These are phyloP conservation scores for Oncopodura yosiiana DNA, from an alignment of 1,140 invertebrate species.

Conservation along the genomic window DNA sequence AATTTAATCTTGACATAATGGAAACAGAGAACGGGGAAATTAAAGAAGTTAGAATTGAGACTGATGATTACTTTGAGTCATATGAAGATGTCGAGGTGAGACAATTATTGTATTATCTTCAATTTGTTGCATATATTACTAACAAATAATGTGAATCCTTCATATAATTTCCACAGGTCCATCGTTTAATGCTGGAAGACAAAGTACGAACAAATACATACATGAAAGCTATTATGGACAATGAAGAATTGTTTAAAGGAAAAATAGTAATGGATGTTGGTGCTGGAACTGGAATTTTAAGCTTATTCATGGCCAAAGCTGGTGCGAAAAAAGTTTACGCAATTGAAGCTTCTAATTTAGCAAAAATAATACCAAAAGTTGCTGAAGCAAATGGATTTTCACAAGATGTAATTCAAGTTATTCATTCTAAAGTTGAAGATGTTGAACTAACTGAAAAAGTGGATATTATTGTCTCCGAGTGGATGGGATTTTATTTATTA, in stretches of 20 bases:
- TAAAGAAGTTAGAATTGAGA: not conserved
- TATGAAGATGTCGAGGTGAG: constrained; percentile 38
- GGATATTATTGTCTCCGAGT: constrained; percentile 95
- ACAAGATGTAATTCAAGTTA: constrained; percentile 42
- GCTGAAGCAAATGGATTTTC: constrained; percentile 45
- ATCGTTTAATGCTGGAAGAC: constrained; percentile 46
- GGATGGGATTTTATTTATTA: constrained; percentile 98
- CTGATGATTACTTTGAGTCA: constrained; percentile 35
- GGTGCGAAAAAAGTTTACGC: constrained; percentile 85
- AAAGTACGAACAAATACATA: constrained; percentile 54
- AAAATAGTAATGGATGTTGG: constrained; percentile 59
- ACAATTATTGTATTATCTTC: too few species aligned
- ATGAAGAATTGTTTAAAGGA: constrained; percentile 46
- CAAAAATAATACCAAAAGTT: constrained; percentile 71
- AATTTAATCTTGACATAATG: too few species aligned
- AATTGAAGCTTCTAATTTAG: constrained; percentile 79
- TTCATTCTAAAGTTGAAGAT: constrained; percentile 57
- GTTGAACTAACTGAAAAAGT: constrained; percentile 62
- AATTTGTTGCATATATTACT: not conserved
- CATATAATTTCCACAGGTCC: constrained; percentile 34
- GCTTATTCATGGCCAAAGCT: constrained; percentile 88
- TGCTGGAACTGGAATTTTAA: constrained; percentile 72
- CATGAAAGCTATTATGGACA: constrained; percentile 52
- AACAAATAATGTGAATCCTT: not conserved
- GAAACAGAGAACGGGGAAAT: too few species aligned